Base-by-base conservation (phyloP, 2,888 invertebrate genomes). In the Drosophila atripex region DNA sequence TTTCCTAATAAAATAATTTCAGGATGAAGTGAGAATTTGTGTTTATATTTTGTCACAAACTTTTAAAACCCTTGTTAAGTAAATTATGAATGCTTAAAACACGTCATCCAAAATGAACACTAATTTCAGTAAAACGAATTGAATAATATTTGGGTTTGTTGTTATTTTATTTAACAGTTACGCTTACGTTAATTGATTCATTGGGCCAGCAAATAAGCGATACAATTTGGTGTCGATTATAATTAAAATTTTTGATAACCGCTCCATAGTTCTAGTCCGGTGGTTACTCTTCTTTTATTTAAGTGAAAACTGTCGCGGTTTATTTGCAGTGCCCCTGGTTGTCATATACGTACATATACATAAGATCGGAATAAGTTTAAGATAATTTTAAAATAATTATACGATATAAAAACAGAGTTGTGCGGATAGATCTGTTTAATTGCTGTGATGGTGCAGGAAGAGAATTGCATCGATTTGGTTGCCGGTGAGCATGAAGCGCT, bases 401-500 rank as follows among this genome's bases (percentile, higher is more conserved):
- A 23, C n/a, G 30, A 38, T 61, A 46, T 49, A 63, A 63, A 50
- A 63, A 59, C 59, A 50, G 12, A 14, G 8, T 23, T 21, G 14
- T 12, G 32, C 18, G 9, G 23, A 2, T 28, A 12, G 9, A 4
- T 7, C 28, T 12, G 43, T 2, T 45, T 63, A 69, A 63, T 64
- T 77, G 66, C 57, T 79, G 61, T 78, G 74, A 35, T 90, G 85
- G 64, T 90, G 83, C 46, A 91, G 78, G 72, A 90, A 91, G 38
- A 90, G 63, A 65, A 91, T 89, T 12, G 89, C 86, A 68, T 90
- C 90, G 21, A 91, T 83, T 58, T 89, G 78, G 56, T 71, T 86
- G 11, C 90, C 91, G 12, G 88, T 89, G 30, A 91, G 71, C 87
- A 90, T 88, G 60, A 69, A 87, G 0, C 91, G 86, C 74, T 89